These are phyloP conservation scores for Dendrolimus houi DNA, from an alignment of 2,888 invertebrate species.

Conservation along the genomic window DNA sequence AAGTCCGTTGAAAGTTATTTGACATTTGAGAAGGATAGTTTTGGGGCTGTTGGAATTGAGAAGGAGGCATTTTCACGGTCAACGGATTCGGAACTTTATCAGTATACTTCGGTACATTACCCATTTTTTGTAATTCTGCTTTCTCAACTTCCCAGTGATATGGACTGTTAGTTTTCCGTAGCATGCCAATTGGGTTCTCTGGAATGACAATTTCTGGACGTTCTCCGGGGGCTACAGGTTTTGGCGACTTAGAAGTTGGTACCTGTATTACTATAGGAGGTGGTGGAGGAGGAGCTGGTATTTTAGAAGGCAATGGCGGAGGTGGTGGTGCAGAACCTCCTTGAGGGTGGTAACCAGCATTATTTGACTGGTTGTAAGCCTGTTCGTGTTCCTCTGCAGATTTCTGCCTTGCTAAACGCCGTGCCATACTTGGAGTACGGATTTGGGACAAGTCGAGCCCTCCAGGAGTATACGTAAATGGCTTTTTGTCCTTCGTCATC, in stretches of 20 bases:
- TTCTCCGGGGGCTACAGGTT: constrained; percentile 74
- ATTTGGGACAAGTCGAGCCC: constrained; percentile 94
- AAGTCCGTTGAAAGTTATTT: constrained; percentile 37
- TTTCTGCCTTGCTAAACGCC: constrained; percentile 81
- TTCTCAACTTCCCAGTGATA: constrained; percentile 79
- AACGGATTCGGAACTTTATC: constrained; percentile 66
- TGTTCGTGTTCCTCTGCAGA: constrained; percentile 76
- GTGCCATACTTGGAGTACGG: constrained; percentile 91
- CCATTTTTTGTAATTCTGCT: constrained; percentile 71
- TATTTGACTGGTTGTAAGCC: constrained; percentile 41
- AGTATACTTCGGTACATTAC: constrained; percentile 58
- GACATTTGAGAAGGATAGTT: constrained; percentile 45
- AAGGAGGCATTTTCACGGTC: constrained; percentile 62
- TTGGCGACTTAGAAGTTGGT: constrained; percentile 65
- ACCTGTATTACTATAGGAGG: constrained; percentile 76
- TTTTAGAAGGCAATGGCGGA: constrained; percentile 12
- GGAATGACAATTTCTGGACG: constrained; percentile 86
- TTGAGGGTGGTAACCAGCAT: constrained; percentile 44
- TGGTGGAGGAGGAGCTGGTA: constrained; percentile 66
- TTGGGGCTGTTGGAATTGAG: constrained; percentile 55
- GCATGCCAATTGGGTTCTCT: constrained; percentile 81
- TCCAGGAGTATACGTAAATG: constrained; percentile 97
- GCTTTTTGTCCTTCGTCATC: constrained; percentile 97
- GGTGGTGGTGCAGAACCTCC: constrained; percentile 33
- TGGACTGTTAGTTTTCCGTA: constrained; percentile 82